Conservation (phyloP, 2,888 invertebrate species). For the Torymus auratus region DNA sequence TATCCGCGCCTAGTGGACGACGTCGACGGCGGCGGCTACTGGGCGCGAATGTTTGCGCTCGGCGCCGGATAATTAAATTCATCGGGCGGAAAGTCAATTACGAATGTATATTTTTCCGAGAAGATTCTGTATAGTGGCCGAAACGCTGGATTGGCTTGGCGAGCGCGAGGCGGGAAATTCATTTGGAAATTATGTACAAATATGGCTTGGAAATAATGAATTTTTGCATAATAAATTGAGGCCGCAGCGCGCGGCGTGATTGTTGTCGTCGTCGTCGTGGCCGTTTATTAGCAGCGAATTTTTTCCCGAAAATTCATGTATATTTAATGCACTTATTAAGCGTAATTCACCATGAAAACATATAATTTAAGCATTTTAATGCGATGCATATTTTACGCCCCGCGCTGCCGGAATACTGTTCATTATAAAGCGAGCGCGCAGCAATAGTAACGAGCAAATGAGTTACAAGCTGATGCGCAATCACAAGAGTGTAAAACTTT, state of each 20-base stretch:
- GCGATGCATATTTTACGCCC: too few species aligned
- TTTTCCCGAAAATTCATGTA: background rate
- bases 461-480: too few species aligned
- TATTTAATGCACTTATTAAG: background rate
- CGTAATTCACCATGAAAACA: too few species aligned
- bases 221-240: constrained; percentile 53
- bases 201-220: constrained; percentile 33
- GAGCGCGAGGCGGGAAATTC: constrained; percentile 6
- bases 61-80: constrained; percentile 53
- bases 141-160: too few species aligned
- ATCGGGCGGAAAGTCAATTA: constrained; percentile 56
- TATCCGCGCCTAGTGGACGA: background rate
- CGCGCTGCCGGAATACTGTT: too few species aligned
- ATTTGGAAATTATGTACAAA: constrained; percentile 34
- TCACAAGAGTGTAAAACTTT: too few species aligned
- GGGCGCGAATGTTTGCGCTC: constrained; percentile 8
- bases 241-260: background rate
- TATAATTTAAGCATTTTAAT: too few species aligned
- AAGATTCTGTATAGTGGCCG: too few species aligned
- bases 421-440: too few species aligned
- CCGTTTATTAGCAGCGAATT: background rate
- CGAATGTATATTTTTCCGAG: constrained; percentile 51
- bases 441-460: too few species aligned
- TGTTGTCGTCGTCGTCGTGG: constrained; percentile 1
- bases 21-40: background rate